Conservation (phyloP, 2,797 vertebrate genomes). For the Hephaestus fuliginosus region DNA sequence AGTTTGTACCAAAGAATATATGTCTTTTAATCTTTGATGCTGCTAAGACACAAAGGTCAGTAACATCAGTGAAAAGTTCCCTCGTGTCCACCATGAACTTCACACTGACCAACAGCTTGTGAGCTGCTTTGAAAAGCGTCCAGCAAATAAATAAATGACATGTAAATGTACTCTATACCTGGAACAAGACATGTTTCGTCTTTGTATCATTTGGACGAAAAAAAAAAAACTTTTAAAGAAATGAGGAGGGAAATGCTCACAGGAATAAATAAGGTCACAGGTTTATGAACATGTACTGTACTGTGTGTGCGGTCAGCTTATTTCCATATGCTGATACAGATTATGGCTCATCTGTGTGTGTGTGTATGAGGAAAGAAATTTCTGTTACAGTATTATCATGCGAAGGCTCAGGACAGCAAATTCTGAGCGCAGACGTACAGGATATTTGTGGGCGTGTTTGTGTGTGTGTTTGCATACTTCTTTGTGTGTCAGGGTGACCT, state of each 20-base stretch:
- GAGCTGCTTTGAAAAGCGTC: no score
- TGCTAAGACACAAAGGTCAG: neutral
- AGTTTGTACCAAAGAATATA: no score
- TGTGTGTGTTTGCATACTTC: slow-evolving; percentile 10
- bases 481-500: slow-evolving; percentile 69
- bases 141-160: no score
- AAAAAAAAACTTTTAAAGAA: no score
- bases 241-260: no score
- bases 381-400: neutral
- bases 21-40: neutral
- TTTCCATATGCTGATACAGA: slow-evolving; percentile 47
- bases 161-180: no score
- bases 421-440: neutral
- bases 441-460: slow-evolving; percentile 11
- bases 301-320: neutral
- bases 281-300: neutral
- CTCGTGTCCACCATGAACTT: no score
- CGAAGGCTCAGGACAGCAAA: neutral
- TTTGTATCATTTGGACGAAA: no score
- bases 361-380: neutral
- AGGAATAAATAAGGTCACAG: neutral
- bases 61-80: neutral
- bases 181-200: no score
- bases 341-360: slow-evolving; percentile 7
- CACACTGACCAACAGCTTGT: no score